phyloP scores from a whole-genome alignment of 2,113 vertebrate genomes.

The Megalops atlanticus region DNA sequence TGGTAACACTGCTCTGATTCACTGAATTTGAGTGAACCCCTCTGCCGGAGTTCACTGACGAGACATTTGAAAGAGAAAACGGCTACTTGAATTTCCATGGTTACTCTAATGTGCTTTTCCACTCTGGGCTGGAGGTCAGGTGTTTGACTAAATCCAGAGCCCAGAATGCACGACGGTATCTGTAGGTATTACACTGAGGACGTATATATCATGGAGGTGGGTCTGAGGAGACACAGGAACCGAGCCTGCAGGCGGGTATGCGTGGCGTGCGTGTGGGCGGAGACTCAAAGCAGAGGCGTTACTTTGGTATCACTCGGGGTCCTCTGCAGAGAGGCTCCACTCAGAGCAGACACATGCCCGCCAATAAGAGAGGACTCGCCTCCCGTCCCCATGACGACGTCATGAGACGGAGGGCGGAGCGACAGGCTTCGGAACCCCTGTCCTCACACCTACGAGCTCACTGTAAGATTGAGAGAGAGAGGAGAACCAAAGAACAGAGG shows the following conservation, averaged over 20 bases:
- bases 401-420: too few species aligned
- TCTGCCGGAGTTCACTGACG: background rate
- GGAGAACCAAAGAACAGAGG: background rate
- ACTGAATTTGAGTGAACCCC: background rate
- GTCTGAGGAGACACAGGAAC: background rate
- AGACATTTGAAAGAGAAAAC: too few species aligned
- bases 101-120: too few species aligned
- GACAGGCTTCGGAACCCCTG: background rate
- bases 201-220: background rate
- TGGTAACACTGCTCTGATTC: background rate
- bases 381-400: too few species aligned
- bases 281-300: slow-evolving; percentile 57
- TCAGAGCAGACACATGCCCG: slow-evolving; percentile 42
- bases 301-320: slow-evolving; percentile 75
- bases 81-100: too few species aligned
- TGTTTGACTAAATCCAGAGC: background rate
- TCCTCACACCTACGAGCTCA: slow-evolving; percentile 14
- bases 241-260: slow-evolving; percentile 41
- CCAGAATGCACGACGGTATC: too few species aligned
- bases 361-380: slow-evolving; percentile 22
- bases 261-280: slow-evolving; percentile 8
- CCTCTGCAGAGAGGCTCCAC: slow-evolving; percentile 55
- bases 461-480: slow-evolving; percentile 20
- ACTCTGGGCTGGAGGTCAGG: background rate
- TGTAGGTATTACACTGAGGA: too few species aligned